Conservation (phyloP, 2,113 vertebrate genomes). For the Bolborhynchus lineola region DNA sequence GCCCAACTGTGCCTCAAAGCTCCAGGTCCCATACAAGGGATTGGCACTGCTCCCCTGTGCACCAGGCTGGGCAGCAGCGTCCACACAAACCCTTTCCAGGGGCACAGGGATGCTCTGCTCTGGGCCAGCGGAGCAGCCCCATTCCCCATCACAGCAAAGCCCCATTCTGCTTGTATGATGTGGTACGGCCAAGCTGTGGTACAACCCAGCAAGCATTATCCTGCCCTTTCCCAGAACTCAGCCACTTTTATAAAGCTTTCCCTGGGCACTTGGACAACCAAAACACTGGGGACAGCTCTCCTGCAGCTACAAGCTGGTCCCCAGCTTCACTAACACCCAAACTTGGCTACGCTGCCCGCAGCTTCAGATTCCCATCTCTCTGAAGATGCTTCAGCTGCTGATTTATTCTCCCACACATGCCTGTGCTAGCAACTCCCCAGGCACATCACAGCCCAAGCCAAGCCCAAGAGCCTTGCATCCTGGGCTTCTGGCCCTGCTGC, state of each 20-base stretch:
- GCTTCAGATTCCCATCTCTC: neutral
- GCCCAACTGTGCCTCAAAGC: neutral
- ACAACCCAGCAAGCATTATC: neutral
- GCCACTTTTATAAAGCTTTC: neutral
- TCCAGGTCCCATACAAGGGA: neutral
- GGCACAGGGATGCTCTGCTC: neutral
- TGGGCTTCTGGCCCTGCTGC: conserved; percentile 60
- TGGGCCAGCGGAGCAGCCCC: neutral
- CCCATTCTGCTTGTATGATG: rapidly evolving
- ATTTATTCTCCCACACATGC: conserved; percentile 19
- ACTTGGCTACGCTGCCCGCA: neutral
- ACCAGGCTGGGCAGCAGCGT: rapidly evolving
- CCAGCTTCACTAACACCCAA: neutral
- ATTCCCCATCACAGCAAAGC: rapidly evolving
- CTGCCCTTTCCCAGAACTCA: neutral
- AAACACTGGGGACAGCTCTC: neutral
- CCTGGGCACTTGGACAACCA: neutral
- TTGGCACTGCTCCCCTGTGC: rapidly evolving
- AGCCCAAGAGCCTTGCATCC: conserved; percentile 38
- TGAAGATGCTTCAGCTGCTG: neutral
- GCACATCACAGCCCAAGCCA: conserved; percentile 33
- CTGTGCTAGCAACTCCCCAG: conserved; percentile 15
- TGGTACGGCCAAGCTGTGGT: rapidly evolving
- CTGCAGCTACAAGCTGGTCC: rapidly evolving
- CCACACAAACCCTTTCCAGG: neutral